Evolutionary conservation across 2,888 invertebrate genomes (phyloP), one percentile per base, ranked within the genome.

Genomic region (Melieria omissa): DNA sequence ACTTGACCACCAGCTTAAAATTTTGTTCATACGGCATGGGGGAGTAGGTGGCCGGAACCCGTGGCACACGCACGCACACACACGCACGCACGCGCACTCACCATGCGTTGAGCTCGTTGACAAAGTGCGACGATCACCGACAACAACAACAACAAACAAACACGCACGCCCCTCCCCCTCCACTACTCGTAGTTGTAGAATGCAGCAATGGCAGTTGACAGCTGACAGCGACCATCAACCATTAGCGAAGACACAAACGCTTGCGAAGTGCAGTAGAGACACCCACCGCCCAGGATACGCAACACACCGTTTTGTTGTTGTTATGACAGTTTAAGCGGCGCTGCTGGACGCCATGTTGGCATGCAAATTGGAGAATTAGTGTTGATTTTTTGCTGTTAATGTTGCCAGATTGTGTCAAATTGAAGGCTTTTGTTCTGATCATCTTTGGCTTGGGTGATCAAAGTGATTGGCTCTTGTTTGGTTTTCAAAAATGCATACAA

Each of bases 1-100:
- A 82, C 84, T 85, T 84, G 84, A 84, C 83, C 84, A 84, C 83
- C 81, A 81, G 84, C 80, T 79, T 84, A 84, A 84, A 84, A 84
- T 84, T 84, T 84, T 85, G 83, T 84, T 83, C 72, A 78, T 83
- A 84, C 83, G 84, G 71, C 80, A 78, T 67, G 72, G 75, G 78
- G 79, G 77, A 75, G 77, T 76, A 76, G 74, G 74, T 83, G 80
- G 83, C 84, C 84, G 83, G 81, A 73, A 63, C 79, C 29, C 80
- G 82, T 80, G 78, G 75, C 76, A 72, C 29, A 58, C 66, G 60
- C 66, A 12, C 47, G 58, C 66, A 66, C 60, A 58, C 58, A 44
- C 58, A n/a, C 42, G 66, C 66, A 47, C 57, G 47, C 58, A 41
- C 29, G 29, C 29, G 29, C 29, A 29, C 29, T 29, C 29, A 29